Conservation (phyloP, 2,888 invertebrate genomes). For the Cheilosia impressa region DNA sequence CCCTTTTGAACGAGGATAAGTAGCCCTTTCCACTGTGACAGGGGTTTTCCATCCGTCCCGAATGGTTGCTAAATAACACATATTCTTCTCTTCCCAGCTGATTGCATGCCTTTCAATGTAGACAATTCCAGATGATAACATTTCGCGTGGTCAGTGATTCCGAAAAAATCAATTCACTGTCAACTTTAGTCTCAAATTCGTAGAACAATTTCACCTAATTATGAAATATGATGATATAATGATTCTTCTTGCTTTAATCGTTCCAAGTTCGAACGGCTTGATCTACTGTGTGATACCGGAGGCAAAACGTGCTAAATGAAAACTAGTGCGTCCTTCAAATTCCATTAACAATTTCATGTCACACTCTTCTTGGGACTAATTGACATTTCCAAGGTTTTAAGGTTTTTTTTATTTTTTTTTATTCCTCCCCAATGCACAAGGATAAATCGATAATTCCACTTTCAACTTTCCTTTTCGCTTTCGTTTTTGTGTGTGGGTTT, state of each 20-base stretch:
- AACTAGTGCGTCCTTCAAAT: conserved; percentile 60
- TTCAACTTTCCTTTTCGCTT: conserved; percentile 62
- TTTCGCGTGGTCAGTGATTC: too few relatives aligned
- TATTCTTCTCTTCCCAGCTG: too few relatives aligned
- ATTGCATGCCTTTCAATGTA: too few relatives aligned
- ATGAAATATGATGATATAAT: neutral
- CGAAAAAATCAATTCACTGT: neutral
- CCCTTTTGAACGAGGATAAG: too few relatives aligned
- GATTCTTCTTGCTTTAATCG: neutral
- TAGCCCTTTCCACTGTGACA: too few relatives aligned
- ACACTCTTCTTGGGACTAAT: conserved; percentile 39
- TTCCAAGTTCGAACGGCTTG: conserved; percentile 26
- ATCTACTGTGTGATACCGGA: conserved; percentile 38
- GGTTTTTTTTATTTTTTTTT: neutral
- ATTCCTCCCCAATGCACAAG: conserved; percentile 16
- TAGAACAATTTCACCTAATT: too few relatives aligned
- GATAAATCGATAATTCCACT: conserved; percentile 69
- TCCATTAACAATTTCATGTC: conserved; percentile 46
- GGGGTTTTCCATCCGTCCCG: too few relatives aligned
- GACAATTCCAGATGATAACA: too few relatives aligned
- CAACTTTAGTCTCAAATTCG: too few relatives aligned
- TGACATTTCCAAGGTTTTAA: conserved; percentile 66
- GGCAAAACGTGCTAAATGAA: conserved; percentile 32
- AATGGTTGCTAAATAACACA: too few relatives aligned
- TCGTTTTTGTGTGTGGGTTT: conserved; percentile 13